A percentile compares a stretch with the other conserved stretches of the same genome.
These are phyloP conservation scores for Rutpela maculata DNA, from an alignment of 2,888 invertebrate species.

Conservation along the genomic window DNA sequence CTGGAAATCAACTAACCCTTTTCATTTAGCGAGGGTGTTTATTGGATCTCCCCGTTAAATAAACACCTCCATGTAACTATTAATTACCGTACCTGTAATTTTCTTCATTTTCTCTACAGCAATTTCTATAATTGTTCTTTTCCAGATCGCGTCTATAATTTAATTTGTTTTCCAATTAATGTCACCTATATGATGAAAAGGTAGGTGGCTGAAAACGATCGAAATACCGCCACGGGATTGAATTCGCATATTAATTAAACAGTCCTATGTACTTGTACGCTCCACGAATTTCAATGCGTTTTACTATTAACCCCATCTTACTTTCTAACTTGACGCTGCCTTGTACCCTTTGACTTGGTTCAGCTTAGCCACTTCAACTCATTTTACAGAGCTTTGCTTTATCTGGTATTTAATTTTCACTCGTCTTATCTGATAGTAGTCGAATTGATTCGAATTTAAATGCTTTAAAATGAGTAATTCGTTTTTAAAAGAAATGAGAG, in stretches of 20 bases:
- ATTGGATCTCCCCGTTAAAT: too few relatives aligned
- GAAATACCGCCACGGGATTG: conserved; percentile 16
- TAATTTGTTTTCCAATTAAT: conserved; percentile 17
- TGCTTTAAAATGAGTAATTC: neutral
- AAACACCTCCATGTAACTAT: too few relatives aligned
- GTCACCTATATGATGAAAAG: conserved; percentile 4
- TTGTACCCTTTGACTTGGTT: neutral
- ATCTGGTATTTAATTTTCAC: conserved; percentile 5
- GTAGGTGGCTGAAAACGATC: conserved; percentile 27
- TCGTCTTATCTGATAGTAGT: neutral
- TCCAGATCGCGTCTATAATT: neutral
- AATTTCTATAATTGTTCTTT: conserved; percentile 8
- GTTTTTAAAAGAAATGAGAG: neutral
- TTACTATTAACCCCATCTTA: neutral
- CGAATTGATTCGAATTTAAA: conserved; percentile 7
- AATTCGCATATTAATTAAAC: conserved; percentile 32
- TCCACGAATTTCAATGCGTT: conserved; percentile 27
- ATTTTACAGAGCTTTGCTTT: neutral
- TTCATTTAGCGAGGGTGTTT: too few relatives aligned
- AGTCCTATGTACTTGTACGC: conserved; percentile 19
- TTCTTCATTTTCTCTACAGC: neutral
- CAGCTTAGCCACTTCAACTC: neutral
- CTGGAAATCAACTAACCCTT: too few relatives aligned
- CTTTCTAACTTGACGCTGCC: neutral
- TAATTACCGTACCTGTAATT: too few relatives aligned